Percentiles rank a stretch among this genome's conserved stretches.
These are phyloP conservation scores for Caenorhabditis inopinata DNA, from an alignment of 1,140 invertebrate species.

Conservation along the genomic window DNA sequence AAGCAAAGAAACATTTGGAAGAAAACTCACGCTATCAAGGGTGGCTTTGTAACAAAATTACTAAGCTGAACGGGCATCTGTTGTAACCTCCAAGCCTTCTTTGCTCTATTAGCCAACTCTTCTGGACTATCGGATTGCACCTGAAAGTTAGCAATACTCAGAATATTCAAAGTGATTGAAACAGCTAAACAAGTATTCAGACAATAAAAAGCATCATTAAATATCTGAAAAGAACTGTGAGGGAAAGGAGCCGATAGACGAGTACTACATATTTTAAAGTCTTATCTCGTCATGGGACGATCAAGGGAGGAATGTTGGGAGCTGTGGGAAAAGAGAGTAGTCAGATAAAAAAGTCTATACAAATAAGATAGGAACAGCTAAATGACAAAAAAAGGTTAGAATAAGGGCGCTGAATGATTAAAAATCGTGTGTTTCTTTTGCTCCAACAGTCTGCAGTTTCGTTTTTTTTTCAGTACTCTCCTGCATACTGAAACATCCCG, in stretches of 20 bases:
- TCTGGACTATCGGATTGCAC: neutral
- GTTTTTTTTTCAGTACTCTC: neutral
- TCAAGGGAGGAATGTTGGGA: neutral
- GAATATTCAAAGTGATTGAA: neutral
- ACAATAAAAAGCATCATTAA: neutral
- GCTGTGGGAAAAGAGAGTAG: neutral
- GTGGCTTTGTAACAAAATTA: neutral
- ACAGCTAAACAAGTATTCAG: neutral
- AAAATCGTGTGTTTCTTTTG: neutral
- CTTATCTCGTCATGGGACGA: constrained; percentile 11
- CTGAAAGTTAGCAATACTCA: neutral
- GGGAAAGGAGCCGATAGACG: neutral
- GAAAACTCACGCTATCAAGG: neutral
- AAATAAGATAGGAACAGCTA: neutral
- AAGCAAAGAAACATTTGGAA: neutral
- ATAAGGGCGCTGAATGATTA: constrained; percentile 9
- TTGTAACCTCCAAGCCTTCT: neutral
- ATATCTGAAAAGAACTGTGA: neutral
- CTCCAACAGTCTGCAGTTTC: neutral
- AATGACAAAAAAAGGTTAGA: neutral
- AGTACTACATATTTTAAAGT: neutral
- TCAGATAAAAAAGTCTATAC: neutral
- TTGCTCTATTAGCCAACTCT: neutral
- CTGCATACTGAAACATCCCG: neutral
- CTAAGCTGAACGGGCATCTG: neutral